Base-by-base conservation (phyloP, 2,113 vertebrate species). In the Notiomystis cincta region DNA sequence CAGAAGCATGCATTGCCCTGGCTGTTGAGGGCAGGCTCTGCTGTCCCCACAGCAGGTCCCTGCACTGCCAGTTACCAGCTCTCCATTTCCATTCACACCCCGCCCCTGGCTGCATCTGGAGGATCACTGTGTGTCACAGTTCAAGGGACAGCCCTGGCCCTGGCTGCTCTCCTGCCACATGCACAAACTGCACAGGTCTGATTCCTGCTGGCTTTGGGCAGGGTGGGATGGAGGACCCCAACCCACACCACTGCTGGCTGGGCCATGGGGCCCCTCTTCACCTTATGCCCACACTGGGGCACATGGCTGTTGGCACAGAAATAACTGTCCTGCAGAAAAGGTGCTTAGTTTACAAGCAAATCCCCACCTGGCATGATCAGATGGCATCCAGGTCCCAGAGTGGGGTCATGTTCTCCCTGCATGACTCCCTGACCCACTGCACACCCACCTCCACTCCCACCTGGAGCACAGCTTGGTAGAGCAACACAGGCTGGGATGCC, bases 1-100 rank as follows among this genome's bases (percentile, higher is more conserved):
- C 40, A n/a, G 0, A 8, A 54, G 50, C 24, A 16, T 1, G 11
- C 14, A 3, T 2, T 37, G 31, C 31, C n/a, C n/a, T 31, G 69
- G 56, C 72, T 79, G 31, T 4, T 28, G 27, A 15, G 38, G 48
- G 40, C 71, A 80, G 45, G 58, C 44, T 73, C 44, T 58, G 75
- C 67, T 47, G 67, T 51, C 40, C 67, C 73, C 51, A 35, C 5
- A 58, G 57, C 69, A 57, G 58, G 24, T 67, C 53, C 79, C 37
- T 50, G 9, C 9, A 2, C 62, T 56, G 51, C 57, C 71, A 14
- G 35, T 4, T 40, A 20, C 57, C 82, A 57, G 80, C 56, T 40
- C 64, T 38, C 65, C 44, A 5, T 11, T 44, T 11, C 54, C 40
- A 7, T 54, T 54, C 65, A 31, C 86, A 48, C 20, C 15, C 20